Base-by-base conservation (phyloP, 1,140 invertebrate genomes). In the Chymomyza costata region DNA sequence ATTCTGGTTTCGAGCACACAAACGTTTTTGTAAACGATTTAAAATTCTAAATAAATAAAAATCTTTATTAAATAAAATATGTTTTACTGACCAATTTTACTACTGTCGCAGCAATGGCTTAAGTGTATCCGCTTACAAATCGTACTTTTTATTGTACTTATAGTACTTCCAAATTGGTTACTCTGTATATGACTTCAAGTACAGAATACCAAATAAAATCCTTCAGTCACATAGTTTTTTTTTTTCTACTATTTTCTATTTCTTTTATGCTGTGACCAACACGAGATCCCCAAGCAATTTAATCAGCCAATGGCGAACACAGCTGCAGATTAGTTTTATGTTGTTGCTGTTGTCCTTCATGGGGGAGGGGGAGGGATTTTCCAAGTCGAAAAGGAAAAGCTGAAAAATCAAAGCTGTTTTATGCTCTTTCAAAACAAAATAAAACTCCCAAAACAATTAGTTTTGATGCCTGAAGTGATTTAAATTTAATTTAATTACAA, bases 281-380 rank as follows among this genome's bases (percentile, higher is more conserved):
- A 52, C 35, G 44, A 68, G 55, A 56, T 65, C 65, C 65, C 62
- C 44, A 68, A 68, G 52, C 65, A 68, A 68, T 68, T 68, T 68
- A 65, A 62, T 64, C 30, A 59, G 46, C 51, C 60, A 63, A 66
- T 63, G 62, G 55, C 40, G 28, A 40, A 28, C 37, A 49, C 60
- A 50, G 54, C 55, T 64, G 40, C 25, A 51, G 64, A 64, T 64
- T 64, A 66, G 64, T 64, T 66, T 66, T 55, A 46, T 28, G 8
- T n/a, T 19, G 39, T 16, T 39, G 32, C 11, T 49, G 40, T 38
- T 53, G 40, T 14, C 44, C 14, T 21, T 17, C 43, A 54, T 46
- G 44, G n/a, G n/a, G n/a, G n/a, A n/a, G n/a, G n/a, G n/a, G n/a
- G n/a, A n/a, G n/a, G n/a, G n/a, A n/a, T n/a, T n/a, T n/a, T n/a